These are phyloP conservation scores for Tetranychus cinnabarinus DNA, from an alignment of 1,140 invertebrate species.

Conservation along the genomic window DNA sequence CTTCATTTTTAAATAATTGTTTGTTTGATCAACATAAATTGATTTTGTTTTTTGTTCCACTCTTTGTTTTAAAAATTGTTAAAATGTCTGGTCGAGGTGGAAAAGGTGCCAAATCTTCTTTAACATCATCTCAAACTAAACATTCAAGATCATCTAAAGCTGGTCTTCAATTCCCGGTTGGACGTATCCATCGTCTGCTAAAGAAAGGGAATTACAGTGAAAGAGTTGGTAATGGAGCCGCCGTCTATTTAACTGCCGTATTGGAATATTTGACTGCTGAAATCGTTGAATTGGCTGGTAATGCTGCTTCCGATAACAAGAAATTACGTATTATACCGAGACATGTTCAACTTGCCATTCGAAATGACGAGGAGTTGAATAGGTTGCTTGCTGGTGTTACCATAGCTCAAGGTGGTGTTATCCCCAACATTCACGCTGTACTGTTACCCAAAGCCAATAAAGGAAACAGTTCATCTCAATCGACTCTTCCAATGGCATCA, in stretches of 20 bases:
- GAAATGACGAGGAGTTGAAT: constrained; percentile 64
- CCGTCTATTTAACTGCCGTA: constrained; percentile 32
- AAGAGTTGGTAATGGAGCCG: constrained; percentile 28
- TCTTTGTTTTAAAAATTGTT: background rate
- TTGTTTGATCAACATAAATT: too few relatives aligned
- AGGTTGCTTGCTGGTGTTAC: constrained; percentile 50
- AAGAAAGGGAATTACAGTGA: constrained; percentile 32
- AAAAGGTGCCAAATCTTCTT: constrained; percentile 24
- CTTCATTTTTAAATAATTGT: too few relatives aligned
- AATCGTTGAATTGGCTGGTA: constrained; percentile 37
- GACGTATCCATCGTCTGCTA: constrained; percentile 38
- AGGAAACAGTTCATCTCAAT: too few relatives aligned
- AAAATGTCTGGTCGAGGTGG: constrained; percentile 26
- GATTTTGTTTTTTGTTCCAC: background rate
- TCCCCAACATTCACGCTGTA: constrained; percentile 49
- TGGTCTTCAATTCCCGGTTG: constrained; percentile 41
- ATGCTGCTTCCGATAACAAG: constrained; percentile 40
- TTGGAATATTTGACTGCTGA: constrained; percentile 32
- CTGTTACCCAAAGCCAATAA: constrained; percentile 25
- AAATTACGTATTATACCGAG: constrained; percentile 46
- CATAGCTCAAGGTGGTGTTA: constrained; percentile 55
- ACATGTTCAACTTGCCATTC: constrained; percentile 53
- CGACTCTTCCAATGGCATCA: too few relatives aligned
- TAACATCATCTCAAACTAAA: constrained; percentile 17
- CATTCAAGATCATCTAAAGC: constrained; percentile 31